Base-by-base conservation (phyloP, 1,140 invertebrate species). In the Cherax quadricarinatus region DNA sequence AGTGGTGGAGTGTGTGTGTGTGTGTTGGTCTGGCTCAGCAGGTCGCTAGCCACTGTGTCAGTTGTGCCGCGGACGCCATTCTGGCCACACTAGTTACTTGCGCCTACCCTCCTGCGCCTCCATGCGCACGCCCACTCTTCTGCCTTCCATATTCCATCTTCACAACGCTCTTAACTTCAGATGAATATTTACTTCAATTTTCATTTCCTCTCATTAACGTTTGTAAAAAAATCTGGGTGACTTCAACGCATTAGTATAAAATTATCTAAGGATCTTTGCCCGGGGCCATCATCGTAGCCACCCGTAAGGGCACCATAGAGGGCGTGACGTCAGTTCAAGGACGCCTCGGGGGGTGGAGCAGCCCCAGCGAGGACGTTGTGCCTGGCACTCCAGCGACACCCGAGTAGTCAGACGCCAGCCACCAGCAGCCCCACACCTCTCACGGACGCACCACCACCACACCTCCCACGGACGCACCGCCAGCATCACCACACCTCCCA, bases 261-360 rank as follows among this genome's bases (percentile, higher is more conserved):
- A 70, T 70, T 70, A 70, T 70, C 66, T 21, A 18, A 12, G 66
- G 14, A 60, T 6, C 66, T 12, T 18, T 18, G 66, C 66, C 66
- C 66, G 21, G 5, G 14, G 66, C 66, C 66, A 18, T 18, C 66
- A 12, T 12, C 18, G 66, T 70, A 12, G 66, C 66, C 66, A 18
- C 66, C 21, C 18, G 66, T 21, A 18, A 70, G 66, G 66, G 66
- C 14, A 16, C 14, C 3, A 5, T 18, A 70, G 14, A 70, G 21
- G 66, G 14, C 14, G 80, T 82, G 80, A 82, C 80, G 80, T 82
- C 80, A 49, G 48, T 51, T 82, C 80, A 82, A 82, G 80, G 80
- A 49, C 80, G 80, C 80, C 80, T 82, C 80, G 51, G 80, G 80
- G 80, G 80, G 80, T 82, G 80, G 80, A 82, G 80, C 49, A 82